Evolutionary conservation across 2,888 invertebrate genomes (phyloP), one percentile per base, ranked within the genome.

Genomic region (Andrena chrysosceles): DNA sequence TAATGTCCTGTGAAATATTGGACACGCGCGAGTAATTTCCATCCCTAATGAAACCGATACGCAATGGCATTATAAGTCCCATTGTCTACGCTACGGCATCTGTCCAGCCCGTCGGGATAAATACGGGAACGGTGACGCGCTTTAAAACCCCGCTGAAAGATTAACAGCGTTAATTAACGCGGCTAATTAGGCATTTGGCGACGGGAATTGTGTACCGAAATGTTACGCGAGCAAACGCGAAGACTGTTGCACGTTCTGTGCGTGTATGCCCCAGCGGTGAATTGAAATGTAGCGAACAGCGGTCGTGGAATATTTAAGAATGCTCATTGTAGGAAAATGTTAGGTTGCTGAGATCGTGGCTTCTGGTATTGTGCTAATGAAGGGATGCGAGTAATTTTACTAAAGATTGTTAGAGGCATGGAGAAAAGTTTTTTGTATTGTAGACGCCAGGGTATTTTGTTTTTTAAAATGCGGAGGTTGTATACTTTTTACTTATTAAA

Each of bases 21-120:
- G 42, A 78, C 23, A 60, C 48, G 59, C 16, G 60, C 42, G 69
- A 80, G 73, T 74, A 81, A 83, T 81, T 81, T 77, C 70, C 68
- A 81, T 81, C 49, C 49, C 48, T 73, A 83, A 83, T 83, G 72
- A 73, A 81, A 77, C 69, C 54, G 49, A 76, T 60, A 70, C 73
- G 66, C 56, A 77, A 81, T 67, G 35, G 26, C 64, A 62, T 69
- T 66, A 64, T 72, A 52, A 29, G 73, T 73, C 73, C 64, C 33
- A 76, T 68, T 56, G 72, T 42, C 72, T 69, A 26, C 64, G 7
- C 13, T 60, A 13, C 16, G 20, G 31, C 33, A 52, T 42, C n/a
- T 54, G 10, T n/a, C 23, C 56, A 26, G 23, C 23, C 23, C 56
- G 10, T 56, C 20, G 23, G 10, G n/a, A 13, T 33, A 33, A 60